phyloP scores from a whole-genome alignment of 2,113 vertebrate species.

The Bufo bufo region DNA sequence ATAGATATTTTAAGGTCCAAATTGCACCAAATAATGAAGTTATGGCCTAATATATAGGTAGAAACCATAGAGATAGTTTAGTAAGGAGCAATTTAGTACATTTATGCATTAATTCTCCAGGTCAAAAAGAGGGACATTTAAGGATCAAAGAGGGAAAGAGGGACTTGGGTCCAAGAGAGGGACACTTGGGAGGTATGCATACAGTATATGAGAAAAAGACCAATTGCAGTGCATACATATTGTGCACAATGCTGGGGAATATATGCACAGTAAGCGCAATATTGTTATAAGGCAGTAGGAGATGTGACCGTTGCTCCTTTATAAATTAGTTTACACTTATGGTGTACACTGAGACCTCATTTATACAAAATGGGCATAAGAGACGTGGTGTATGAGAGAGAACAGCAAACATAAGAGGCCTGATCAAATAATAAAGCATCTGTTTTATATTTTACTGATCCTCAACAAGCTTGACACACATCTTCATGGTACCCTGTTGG shows the following conservation, averaged over 20 bases:
- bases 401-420: neutral
- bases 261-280: neutral
- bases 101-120: too few relatives aligned
- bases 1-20: too few relatives aligned
- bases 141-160: too few relatives aligned
- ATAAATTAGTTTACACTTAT: neutral
- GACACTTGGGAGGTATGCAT: too few relatives aligned
- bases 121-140: too few relatives aligned
- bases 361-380: neutral
- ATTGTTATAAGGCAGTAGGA: neutral
- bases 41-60: too few relatives aligned
- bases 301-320: neutral
- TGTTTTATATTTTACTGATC: conserved; percentile 1
- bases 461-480: conserved; percentile 12
- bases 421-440: neutral
- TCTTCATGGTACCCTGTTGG: conserved; percentile 19
- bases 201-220: neutral
- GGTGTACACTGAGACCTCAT: neutral
- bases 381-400: neutral
- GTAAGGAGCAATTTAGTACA: too few relatives aligned
- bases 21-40: too few relatives aligned
- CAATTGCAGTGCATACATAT: neutral
- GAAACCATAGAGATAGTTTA: too few relatives aligned
- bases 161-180: too few relatives aligned
- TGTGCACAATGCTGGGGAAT: neutral